A percentile compares a stretch with the other conserved stretches of the same genome.
Conservation (phyloP, 2,113 vertebrate species). For the Ammodytes marinus region DNA sequence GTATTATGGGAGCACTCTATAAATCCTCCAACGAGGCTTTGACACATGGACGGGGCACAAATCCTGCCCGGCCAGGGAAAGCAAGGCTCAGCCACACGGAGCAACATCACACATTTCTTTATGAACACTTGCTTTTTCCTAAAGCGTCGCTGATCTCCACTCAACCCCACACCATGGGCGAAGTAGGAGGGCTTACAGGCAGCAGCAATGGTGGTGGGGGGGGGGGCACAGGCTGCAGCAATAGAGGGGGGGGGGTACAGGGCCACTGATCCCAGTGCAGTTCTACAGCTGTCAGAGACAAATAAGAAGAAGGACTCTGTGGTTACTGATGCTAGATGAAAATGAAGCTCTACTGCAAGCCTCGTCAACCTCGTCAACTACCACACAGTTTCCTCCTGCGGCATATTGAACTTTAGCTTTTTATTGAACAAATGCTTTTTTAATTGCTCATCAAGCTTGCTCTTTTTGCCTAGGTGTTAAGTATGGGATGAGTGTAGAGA, state of each 20-base stretch:
- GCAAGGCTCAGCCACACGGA: conserved; percentile 31
- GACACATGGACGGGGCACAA: conserved; percentile 48
- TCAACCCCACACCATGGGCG: conserved; percentile 17
- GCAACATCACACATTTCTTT: conserved; percentile 43
- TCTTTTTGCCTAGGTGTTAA: conserved; percentile 4
- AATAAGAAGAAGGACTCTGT: neutral
- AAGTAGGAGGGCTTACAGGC: conserved; percentile 47
- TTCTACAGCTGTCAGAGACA: conserved; percentile 18
- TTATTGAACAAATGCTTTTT: conserved; percentile 3
- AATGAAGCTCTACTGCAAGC: neutral
- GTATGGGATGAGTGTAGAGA: neutral
- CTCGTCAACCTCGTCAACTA: neutral
- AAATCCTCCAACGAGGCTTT: conserved; percentile 65
- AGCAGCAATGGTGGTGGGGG: neutral
- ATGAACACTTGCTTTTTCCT: conserved; percentile 43
- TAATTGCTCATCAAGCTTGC: conserved; percentile 11
- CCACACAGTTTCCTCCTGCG: neutral
- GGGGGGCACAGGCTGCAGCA: no score
- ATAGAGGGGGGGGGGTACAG: conserved; percentile 10
- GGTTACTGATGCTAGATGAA: neutral
- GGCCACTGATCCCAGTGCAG: conserved; percentile 44
- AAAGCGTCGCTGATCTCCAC: conserved; percentile 35
- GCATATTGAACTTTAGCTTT: conserved; percentile 5
- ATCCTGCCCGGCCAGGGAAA: conserved; percentile 40
- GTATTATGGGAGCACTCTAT: conserved; percentile 66